Evolutionary conservation across 2,888 invertebrate genomes (phyloP).

Genomic region (Lycaena phlaeas): DNA sequence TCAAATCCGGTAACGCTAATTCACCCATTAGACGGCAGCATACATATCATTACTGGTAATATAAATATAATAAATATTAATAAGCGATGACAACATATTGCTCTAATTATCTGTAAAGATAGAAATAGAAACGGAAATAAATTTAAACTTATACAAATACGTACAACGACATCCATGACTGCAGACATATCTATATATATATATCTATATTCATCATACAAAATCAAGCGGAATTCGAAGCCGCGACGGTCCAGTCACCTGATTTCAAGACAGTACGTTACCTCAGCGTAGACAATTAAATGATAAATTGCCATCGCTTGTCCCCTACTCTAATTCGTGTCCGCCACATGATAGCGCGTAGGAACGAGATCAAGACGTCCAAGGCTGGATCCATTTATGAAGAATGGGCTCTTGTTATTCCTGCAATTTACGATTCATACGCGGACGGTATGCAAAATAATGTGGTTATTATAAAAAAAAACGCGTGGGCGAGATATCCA

Average conservation of each 20-base stretch:
- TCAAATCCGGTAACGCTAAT: slow-evolving; percentile 3
- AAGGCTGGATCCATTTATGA: slow-evolving; percentile 66
- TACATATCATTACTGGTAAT: not conserved
- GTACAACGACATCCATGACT: too few relatives aligned
- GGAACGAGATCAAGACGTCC: slow-evolving; percentile 62
- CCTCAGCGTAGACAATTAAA: slow-evolving; percentile 5
- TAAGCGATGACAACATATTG: too few relatives aligned
- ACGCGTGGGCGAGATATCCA: slow-evolving; percentile 55
- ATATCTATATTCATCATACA: too few relatives aligned
- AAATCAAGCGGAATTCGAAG: too few relatives aligned
- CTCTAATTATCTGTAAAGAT: too few relatives aligned
- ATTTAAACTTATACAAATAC: too few relatives aligned
- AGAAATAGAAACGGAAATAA: too few relatives aligned
- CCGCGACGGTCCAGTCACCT: too few relatives aligned
- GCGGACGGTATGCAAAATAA: slow-evolving; percentile 2
- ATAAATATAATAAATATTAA: not conserved
- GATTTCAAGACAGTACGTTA: too few relatives aligned
- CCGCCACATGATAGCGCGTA: slow-evolving; percentile 51
- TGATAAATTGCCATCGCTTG: slow-evolving; percentile 2
- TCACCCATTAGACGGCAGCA: slow-evolving; percentile 1
- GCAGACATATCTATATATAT: too few relatives aligned
- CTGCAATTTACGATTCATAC: not conserved
- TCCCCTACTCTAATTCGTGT: slow-evolving; percentile 31
- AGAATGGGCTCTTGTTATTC: slow-evolving; percentile 43
- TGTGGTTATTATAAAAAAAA: slow-evolving; percentile 16